Base-by-base conservation (phyloP, 92 coral and sea anemone genomes). In the Pocillopora grandis region DNA sequence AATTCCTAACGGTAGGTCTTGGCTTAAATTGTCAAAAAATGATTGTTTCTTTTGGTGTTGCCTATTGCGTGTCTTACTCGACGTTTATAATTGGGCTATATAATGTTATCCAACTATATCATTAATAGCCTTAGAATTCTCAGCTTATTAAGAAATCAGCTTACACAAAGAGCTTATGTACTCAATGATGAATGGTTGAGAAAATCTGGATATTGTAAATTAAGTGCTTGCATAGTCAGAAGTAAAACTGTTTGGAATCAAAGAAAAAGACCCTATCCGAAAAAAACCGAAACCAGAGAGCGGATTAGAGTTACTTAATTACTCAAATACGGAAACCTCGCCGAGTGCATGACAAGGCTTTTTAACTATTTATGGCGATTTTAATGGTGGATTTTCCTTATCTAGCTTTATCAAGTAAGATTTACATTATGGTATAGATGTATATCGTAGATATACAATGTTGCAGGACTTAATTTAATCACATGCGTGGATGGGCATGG, bases 321-420 rank as follows among this genome's bases (percentile, higher is more conserved):
- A 15, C 85, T 58, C 48, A 81, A 81, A 71, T 62, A 81, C 58
- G 55, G 31, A 81, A 18, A 70, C 42, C 55, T 81, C 23, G 3
- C 60, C 37, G 4, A 71, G 85, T 58, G 70, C 70, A 72, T 81
- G 57, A 58, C 77, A 42, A 10, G 52, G 21, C 61, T 70, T 60
- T 12, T 35, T 10, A 81, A 35, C 20, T 36, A 15, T 60, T 27
- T 9, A 17, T 12, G 72, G 61, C 10, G 20, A 71, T 58, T 14
- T n/a, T 71, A 36, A 1, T 19, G 15, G 55, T 52, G 6, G 18
- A 5, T 63, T 64, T 16, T 23, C 36, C 83, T 79, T 65, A 66
- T 52, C 62, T n/a, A 58, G 23, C 20, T 42, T 80, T 80, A 81
- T 81, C 85, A 58, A 70, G 68, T n/a, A 16, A 56, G 85, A 70